Conservation (phyloP, 1,140 invertebrate genomes). For the Sipha flava region DNA sequence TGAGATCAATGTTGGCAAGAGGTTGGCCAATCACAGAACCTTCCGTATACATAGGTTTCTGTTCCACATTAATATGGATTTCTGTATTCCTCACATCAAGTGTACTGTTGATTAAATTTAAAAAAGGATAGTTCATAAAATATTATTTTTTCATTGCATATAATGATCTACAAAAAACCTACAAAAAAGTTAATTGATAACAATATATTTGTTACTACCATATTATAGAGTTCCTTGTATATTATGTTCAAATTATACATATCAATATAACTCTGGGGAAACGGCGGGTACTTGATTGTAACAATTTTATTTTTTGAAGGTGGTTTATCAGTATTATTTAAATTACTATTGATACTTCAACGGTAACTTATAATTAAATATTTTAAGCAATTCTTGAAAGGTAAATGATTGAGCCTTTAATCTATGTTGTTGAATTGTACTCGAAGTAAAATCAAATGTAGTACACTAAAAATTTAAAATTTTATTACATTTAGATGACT, state of each 20-base stretch:
- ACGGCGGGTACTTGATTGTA: too few species aligned
- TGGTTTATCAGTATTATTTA: too few species aligned
- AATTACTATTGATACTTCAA: too few species aligned
- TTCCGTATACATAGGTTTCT: slow-evolving; percentile 79
- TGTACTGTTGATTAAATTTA: slow-evolving; percentile 66
- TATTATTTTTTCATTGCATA: background rate
- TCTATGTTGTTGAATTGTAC: too few species aligned
- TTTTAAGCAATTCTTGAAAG: too few species aligned
- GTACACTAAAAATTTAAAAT: too few species aligned
- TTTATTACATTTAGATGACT: too few species aligned
- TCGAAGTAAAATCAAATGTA: too few species aligned
- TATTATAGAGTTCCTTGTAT: background rate
- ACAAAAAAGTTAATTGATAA: background rate
- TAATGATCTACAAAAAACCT: background rate
- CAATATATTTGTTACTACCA: background rate
- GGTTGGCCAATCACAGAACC: slow-evolving; percentile 76
- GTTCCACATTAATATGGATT: slow-evolving; percentile 83
- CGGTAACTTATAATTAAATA: too few species aligned
- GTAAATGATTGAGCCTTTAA: too few species aligned
- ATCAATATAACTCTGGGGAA: too few species aligned
- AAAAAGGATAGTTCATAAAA: slow-evolving; percentile 52
- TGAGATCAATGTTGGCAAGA: slow-evolving; percentile 78
- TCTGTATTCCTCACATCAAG: slow-evolving; percentile 74
- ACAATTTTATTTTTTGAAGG: too few species aligned
- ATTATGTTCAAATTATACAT: background rate